phyloP scores from a whole-genome alignment of 2,797 vertebrate genomes.

The Ctenopoma kingsleyae region DNA sequence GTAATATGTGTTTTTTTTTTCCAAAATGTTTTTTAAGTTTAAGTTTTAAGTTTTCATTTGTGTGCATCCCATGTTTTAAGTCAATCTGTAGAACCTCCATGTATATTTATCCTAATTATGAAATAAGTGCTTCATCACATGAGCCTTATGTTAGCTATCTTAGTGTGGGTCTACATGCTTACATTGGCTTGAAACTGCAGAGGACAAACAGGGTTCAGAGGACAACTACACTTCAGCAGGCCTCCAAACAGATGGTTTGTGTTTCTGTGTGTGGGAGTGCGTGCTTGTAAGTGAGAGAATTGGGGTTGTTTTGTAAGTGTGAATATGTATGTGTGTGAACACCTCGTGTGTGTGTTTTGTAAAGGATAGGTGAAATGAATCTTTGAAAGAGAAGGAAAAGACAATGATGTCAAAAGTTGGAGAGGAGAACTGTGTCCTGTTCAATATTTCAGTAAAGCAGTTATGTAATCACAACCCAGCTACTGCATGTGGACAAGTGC shows the following conservation, averaged over 20 bases:
- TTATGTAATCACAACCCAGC: conserved; percentile 68
- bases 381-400: conserved; percentile 4
- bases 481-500: conserved; percentile 40
- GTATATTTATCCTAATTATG: neutral
- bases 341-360: conserved; percentile 5
- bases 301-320: conserved; percentile 21
- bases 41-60: too few species aligned
- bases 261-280: conserved; percentile 33
- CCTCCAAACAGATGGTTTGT: conserved; percentile 58
- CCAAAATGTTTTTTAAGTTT: too few species aligned
- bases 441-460: conserved; percentile 41
- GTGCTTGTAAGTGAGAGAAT: conserved; percentile 18
- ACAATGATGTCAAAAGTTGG: conserved; percentile 26
- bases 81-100: neutral
- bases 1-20: too few species aligned
- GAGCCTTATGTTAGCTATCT: conserved; percentile 13
- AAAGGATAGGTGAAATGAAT: conserved; percentile 25
- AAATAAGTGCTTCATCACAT: conserved; percentile 14
- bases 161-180: conserved; percentile 17
- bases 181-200: conserved; percentile 6
- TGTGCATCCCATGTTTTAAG: too few species aligned
- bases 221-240: conserved; percentile 40
- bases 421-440: conserved; percentile 33
- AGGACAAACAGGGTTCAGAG: conserved; percentile 29
- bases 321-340: conserved; percentile 5